Percentiles rank a stretch among this genome's conserved stretches.
These are phyloP conservation scores for Salticus scenicus DNA, from an alignment of 2,888 invertebrate genomes.

Conservation along the genomic window DNA sequence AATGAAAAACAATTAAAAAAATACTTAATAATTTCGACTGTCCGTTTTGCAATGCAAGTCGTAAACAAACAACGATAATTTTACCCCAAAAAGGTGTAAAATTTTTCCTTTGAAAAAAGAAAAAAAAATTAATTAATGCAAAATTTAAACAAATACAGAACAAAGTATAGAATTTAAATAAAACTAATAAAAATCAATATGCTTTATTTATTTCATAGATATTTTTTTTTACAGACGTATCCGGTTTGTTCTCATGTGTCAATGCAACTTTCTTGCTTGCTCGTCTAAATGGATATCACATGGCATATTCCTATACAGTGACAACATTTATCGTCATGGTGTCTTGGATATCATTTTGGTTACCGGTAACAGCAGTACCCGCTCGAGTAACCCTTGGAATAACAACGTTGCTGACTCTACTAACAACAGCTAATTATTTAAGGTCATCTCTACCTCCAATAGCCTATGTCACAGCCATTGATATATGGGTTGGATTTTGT, in stretches of 20 bases:
- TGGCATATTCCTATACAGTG: slow-evolving; percentile 54
- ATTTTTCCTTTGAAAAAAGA: too few relatives aligned
- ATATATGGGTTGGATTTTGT: slow-evolving; percentile 64
- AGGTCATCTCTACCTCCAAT: slow-evolving; percentile 48
- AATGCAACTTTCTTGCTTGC: slow-evolving; percentile 55
- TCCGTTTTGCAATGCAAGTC: too few relatives aligned
- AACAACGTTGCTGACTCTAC: slow-evolving; percentile 60
- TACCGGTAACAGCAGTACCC: slow-evolving; percentile 50
- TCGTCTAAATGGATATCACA: slow-evolving; percentile 60
- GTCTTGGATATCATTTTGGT: slow-evolving; percentile 66
- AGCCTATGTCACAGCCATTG: slow-evolving; percentile 63
- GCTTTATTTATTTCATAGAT: too few relatives aligned
- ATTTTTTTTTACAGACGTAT: slow-evolving; percentile 47
- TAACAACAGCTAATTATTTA: slow-evolving; percentile 55
- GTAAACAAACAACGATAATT: too few relatives aligned
- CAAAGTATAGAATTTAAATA: too few relatives aligned
- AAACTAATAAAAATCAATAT: too few relatives aligned
- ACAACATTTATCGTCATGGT: slow-evolving; percentile 62
- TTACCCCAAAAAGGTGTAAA: too few relatives aligned
- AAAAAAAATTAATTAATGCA: too few relatives aligned
- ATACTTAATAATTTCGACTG: too few relatives aligned
- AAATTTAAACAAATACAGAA: too few relatives aligned
- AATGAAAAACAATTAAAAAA: too few relatives aligned
- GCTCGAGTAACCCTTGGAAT: slow-evolving; percentile 55
- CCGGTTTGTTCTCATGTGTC: slow-evolving; percentile 60